A percentile compares a stretch with the other conserved stretches of the same genome.
Conservation (phyloP, 2,797 vertebrate species). For the Oreochromis grahami region DNA sequence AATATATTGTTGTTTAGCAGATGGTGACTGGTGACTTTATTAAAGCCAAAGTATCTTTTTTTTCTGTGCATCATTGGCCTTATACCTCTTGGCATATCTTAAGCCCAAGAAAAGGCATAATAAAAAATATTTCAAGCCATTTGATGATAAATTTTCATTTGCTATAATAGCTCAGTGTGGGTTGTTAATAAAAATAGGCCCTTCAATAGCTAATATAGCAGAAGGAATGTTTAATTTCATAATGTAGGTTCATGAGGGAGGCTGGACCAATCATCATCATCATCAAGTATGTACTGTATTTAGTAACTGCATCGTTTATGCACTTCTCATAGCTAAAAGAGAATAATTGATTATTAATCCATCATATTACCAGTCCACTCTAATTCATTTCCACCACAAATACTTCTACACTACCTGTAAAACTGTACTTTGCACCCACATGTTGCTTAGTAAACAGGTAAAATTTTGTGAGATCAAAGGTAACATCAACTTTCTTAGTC, state of each 20-base stretch:
- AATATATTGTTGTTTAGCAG: neutral
- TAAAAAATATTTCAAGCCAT: slow-evolving; percentile 19
- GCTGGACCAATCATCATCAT: neutral
- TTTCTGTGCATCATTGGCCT: neutral
- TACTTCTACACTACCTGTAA: neutral
- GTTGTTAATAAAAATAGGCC: slow-evolving; percentile 7
- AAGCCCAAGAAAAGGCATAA: neutral
- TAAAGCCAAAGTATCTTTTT: neutral
- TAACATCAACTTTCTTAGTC: neutral
- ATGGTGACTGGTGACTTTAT: neutral
- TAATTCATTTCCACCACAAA: neutral
- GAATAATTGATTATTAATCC: neutral
- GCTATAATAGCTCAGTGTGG: slow-evolving; percentile 1
- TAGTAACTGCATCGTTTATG: neutral
- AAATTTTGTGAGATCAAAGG: neutral
- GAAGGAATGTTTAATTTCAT: slow-evolving; percentile 22
- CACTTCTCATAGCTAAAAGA: slow-evolving; percentile 1
- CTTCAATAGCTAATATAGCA: slow-evolving; percentile 26
- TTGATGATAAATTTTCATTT: slow-evolving; percentile 49
- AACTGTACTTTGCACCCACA: neutral
- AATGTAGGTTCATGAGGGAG: neutral
- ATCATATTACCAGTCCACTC: neutral
- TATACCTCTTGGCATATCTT: neutral
- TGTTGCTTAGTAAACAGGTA: neutral
- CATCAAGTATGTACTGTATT: neutral